Conservation (phyloP, 2,888 invertebrate species). For the Epistrophe eligans region DNA sequence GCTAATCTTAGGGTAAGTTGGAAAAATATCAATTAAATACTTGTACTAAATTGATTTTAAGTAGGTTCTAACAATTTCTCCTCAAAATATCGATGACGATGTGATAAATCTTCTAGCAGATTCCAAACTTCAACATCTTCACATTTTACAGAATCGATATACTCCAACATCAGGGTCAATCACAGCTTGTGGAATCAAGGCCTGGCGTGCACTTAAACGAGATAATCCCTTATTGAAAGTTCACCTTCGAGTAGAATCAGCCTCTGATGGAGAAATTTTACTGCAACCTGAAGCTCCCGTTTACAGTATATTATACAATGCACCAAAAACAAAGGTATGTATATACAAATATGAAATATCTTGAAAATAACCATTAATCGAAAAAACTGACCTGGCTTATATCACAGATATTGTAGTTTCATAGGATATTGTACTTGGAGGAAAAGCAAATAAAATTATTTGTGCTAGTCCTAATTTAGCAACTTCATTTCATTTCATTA, state of each 20-base stretch:
- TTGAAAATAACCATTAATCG: too few species aligned
- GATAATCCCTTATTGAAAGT: slow-evolving; percentile 87
- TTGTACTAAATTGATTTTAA: background rate
- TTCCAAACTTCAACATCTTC: slow-evolving; percentile 87
- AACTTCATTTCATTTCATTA: too few species aligned
- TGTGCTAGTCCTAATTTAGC: too few species aligned
- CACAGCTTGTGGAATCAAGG: slow-evolving; percentile 84
- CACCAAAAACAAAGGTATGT: slow-evolving; percentile 86
- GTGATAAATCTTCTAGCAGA: slow-evolving; percentile 88
- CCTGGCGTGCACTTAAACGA: slow-evolving; percentile 84
- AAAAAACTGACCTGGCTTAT: too few species aligned
- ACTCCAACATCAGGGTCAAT: slow-evolving; percentile 86
- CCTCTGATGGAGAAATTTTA: slow-evolving; percentile 86
- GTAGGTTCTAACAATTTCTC: slow-evolving; percentile 87
- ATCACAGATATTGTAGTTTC: too few species aligned
- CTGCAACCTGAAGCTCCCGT: slow-evolving; percentile 90
- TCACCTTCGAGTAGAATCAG: slow-evolving; percentile 88
- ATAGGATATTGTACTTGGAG: too few species aligned
- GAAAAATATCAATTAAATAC: background rate
- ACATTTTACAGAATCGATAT: slow-evolving; percentile 90
- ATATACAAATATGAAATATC: background rate
- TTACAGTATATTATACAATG: slow-evolving; percentile 87
- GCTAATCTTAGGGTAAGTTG: slow-evolving; percentile 87
- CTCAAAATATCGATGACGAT: slow-evolving; percentile 91
- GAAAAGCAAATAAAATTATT: too few species aligned